These are phyloP conservation scores for Calliphora vomitoria DNA, from an alignment of 2,888 invertebrate genomes.

Conservation along the genomic window DNA sequence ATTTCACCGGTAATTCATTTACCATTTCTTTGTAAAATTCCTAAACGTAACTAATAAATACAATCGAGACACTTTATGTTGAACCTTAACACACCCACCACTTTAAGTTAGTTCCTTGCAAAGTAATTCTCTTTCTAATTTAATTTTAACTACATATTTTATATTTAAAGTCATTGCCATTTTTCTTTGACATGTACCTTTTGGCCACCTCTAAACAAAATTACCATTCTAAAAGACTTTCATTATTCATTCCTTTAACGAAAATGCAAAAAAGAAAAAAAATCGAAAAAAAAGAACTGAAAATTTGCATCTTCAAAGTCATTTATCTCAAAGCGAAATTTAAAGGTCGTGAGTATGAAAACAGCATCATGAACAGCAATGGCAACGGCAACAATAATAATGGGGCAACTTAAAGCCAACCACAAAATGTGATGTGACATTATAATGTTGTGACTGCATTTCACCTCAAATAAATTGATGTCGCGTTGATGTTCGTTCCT, in stretches of 20 bases:
- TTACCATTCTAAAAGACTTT: slow-evolving; percentile 42
- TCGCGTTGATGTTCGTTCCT: slow-evolving; percentile 44
- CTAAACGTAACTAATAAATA: neutral
- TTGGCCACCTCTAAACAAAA: slow-evolving; percentile 53
- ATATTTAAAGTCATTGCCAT: slow-evolving; percentile 4
- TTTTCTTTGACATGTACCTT: slow-evolving; percentile 9
- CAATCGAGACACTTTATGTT: neutral
- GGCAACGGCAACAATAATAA: slow-evolving; percentile 13
- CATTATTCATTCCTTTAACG: slow-evolving; percentile 44
- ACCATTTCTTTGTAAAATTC: neutral
- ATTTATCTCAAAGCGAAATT: slow-evolving; percentile 55
- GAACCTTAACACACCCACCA: slow-evolving; percentile 12
- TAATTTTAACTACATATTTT: slow-evolving; percentile 48
- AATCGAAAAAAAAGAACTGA: neutral
- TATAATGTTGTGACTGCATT: slow-evolving; percentile 68
- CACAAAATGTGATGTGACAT: slow-evolving; percentile 69
- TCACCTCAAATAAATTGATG: slow-evolving; percentile 72
- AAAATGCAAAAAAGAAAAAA: neutral
- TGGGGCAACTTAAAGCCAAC: neutral
- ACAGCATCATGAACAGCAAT: slow-evolving; percentile 27
- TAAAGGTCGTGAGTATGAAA: slow-evolving; percentile 64
- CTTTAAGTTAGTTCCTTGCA: neutral
- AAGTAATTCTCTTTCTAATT: slow-evolving; percentile 56
- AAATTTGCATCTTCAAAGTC: slow-evolving; percentile 65
- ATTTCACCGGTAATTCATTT: too few relatives aligned